These are phyloP conservation scores for Cairina moschata DNA, from an alignment of 2,113 vertebrate species.

Conservation along the genomic window DNA sequence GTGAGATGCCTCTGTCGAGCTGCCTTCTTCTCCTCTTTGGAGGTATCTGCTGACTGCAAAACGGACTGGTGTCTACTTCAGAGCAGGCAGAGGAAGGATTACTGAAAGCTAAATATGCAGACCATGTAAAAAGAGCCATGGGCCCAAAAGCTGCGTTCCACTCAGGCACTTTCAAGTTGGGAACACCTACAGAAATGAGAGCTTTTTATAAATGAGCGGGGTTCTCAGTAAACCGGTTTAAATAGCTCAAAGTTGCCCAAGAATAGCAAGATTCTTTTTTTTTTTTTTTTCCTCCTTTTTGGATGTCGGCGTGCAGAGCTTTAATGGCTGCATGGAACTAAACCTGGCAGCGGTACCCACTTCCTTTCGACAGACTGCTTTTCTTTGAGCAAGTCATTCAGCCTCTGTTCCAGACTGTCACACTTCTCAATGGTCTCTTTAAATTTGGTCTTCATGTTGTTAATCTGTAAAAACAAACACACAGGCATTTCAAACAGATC, in stretches of 20 bases:
- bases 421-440: conserved; percentile 99
- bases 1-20: background rate
- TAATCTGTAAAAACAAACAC: conserved; percentile 85
- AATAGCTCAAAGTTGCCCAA: conserved; percentile 27
- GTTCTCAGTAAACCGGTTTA: conserved; percentile 4
- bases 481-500: conserved; percentile 29
- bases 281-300: background rate
- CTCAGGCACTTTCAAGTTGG: background rate
- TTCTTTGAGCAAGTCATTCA: conserved; percentile 92
- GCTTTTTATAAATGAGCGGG: background rate
- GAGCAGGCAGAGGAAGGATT: conserved; percentile 10
- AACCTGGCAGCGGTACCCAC: conserved; percentile 77
- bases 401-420: conserved; percentile 89
- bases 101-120: background rate
- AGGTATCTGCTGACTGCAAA: background rate
- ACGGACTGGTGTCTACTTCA: background rate
- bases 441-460: conserved; percentile 98
- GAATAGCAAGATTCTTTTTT: background rate
- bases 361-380: conserved; percentile 93
- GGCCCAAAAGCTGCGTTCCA: background rate
- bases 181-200: conserved; percentile 49
- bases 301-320: background rate
- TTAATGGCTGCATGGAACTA: conserved; percentile 39
- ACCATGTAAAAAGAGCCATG: background rate
- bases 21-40: background rate